phyloP scores from a whole-genome alignment of 2,888 invertebrate genomes.

The Auanema sp. region DNA sequence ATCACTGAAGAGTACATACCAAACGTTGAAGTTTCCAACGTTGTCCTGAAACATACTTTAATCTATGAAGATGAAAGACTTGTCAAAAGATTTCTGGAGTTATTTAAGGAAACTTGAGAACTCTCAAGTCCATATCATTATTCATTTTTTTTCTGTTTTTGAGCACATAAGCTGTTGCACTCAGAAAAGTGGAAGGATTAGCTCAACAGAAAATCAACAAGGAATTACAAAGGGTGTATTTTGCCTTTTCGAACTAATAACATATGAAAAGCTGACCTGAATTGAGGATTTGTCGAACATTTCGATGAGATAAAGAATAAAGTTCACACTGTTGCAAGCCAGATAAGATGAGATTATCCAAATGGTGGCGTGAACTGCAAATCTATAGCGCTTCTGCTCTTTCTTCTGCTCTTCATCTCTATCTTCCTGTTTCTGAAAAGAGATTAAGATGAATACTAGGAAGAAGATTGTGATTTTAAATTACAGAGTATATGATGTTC shows the following conservation, averaged over 20 bases:
- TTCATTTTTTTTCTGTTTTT: too few relatives aligned
- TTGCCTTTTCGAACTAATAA: neutral
- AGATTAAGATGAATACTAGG: neutral
- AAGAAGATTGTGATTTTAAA: neutral
- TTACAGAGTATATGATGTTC: conserved; percentile 32
- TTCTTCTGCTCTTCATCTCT: conserved; percentile 28
- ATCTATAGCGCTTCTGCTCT: conserved; percentile 38
- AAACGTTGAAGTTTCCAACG: conserved; percentile 31
- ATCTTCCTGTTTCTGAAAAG: conserved; percentile 24
- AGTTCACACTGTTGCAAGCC: conserved; percentile 47
- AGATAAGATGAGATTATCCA: conserved; percentile 50
- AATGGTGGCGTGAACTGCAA: conserved; percentile 46
- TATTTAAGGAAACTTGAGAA: too few relatives aligned
- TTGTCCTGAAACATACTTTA: conserved; percentile 27
- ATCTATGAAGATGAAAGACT: neutral
- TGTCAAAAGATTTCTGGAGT: too few relatives aligned
- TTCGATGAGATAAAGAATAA: conserved; percentile 43
- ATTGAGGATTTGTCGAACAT: conserved; percentile 30
- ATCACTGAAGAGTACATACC: conserved; percentile 42
- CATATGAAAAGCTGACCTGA: conserved; percentile 17
- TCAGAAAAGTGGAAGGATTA: neutral
- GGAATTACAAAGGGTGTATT: too few relatives aligned
- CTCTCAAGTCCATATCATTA: too few relatives aligned
- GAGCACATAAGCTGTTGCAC: conserved; percentile 7
- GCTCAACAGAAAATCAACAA: too few relatives aligned